These are phyloP conservation scores for Troilus luridus DNA, from an alignment of 2,888 invertebrate species.

Conservation along the genomic window DNA sequence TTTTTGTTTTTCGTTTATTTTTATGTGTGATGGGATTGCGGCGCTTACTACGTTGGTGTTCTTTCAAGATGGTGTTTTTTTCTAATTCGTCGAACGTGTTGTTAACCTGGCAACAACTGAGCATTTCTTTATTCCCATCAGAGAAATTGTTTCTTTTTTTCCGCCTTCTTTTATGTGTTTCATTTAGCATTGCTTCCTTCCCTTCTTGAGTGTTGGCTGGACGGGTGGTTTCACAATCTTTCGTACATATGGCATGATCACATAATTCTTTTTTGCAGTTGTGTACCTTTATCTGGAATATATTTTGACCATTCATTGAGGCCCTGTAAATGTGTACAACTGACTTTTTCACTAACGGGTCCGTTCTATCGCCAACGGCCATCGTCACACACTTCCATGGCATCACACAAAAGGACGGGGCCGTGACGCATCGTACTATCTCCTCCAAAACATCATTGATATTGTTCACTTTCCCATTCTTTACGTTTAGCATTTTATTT, in stretches of 20 bases:
- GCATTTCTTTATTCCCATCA: background rate
- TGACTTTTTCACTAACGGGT: background rate
- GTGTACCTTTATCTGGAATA: constrained; percentile 36
- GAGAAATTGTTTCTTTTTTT: background rate
- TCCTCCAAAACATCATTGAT: constrained; percentile 9
- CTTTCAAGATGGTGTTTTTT: background rate
- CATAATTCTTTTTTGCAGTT: constrained; percentile 18
- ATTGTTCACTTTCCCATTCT: background rate
- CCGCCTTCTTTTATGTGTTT: background rate
- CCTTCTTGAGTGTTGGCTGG: background rate
- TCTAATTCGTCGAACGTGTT: background rate
- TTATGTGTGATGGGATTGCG: background rate
- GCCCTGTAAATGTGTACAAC: constrained; percentile 9
- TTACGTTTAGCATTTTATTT: background rate
- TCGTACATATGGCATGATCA: constrained; percentile 20
- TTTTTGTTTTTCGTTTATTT: background rate
- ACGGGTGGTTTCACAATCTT: background rate
- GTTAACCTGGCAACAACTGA: background rate
- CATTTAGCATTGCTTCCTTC: background rate
- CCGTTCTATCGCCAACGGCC: background rate
- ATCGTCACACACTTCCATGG: constrained; percentile 40
- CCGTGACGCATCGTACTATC: constrained; percentile 5
- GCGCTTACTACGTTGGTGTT: background rate
- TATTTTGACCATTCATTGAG: background rate
- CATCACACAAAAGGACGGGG: constrained; percentile 36